Percentiles rank a stretch among this genome's conserved stretches.
Evolutionary conservation across 2,113 vertebrate species (phyloP).

Genomic region (Podarcis raffonei): DNA sequence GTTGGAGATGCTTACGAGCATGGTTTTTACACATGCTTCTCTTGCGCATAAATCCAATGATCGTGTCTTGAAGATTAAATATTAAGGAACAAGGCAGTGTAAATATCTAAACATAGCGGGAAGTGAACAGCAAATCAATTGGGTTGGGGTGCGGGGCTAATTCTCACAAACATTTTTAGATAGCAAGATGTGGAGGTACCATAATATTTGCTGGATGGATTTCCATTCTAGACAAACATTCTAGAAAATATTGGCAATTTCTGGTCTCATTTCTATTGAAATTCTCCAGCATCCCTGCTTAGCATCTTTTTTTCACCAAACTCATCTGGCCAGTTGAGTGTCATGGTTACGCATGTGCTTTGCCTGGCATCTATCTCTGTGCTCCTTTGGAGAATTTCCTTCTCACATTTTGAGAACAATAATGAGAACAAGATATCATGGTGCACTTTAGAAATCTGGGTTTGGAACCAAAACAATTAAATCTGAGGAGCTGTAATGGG

Average conservation of each 20-base stretch:
- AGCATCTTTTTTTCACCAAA: background rate
- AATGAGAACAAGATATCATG: slow-evolving; percentile 23
- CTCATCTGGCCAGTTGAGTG: background rate
- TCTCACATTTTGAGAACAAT: background rate
- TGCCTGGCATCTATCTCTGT: background rate
- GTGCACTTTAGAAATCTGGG: slow-evolving; percentile 37
- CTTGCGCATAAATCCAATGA: background rate
- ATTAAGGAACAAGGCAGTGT: background rate
- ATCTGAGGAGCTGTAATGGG: slow-evolving; percentile 44
- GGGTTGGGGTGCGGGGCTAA: too few species aligned
- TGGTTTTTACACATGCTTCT: background rate
- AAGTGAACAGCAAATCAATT: background rate
- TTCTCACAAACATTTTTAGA: background rate
- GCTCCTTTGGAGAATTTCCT: background rate
- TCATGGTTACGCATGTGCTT: background rate
- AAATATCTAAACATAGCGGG: background rate
- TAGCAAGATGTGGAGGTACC: background rate
- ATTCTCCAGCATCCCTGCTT: too few species aligned
- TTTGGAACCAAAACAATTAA: slow-evolving; percentile 45
- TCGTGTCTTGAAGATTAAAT: background rate
- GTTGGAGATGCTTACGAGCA: background rate
- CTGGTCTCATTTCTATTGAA: too few species aligned
- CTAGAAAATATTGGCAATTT: too few species aligned
- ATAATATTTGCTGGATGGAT: too few species aligned
- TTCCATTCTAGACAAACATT: too few species aligned